These are phyloP conservation scores for Hypomecis atomaria DNA, from an alignment of 2,888 invertebrate genomes.

Conservation along the genomic window DNA sequence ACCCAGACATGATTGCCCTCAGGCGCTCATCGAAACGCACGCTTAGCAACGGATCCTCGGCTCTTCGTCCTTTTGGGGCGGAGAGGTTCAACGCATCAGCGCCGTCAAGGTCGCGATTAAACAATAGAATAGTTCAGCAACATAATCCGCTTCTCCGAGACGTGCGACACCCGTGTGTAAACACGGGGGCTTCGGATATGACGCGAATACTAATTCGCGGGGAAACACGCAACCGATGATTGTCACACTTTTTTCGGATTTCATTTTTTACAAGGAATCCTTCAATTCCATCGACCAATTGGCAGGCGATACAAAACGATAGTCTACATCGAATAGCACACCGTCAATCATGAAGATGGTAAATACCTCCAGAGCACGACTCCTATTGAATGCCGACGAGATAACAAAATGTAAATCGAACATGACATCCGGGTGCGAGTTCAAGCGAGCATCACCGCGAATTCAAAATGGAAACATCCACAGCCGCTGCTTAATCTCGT, in stretches of 20 bases:
- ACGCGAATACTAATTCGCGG: constrained; percentile 69
- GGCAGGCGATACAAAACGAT: constrained; percentile 24
- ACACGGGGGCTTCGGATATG: constrained; percentile 45
- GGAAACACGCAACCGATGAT: constrained; percentile 66
- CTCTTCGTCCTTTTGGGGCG: constrained; percentile 61
- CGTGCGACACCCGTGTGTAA: constrained; percentile 64
- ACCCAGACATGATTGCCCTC: constrained; percentile 81
- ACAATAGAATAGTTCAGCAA: constrained; percentile 60
- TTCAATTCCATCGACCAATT: constrained; percentile 31
- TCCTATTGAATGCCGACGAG: constrained; percentile 65
- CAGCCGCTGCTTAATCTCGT: constrained; percentile 73
- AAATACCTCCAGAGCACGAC: constrained; percentile 61
- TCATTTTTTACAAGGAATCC: constrained; percentile 47
- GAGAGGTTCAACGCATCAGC: constrained; percentile 62
- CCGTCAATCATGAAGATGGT: constrained; percentile 64
- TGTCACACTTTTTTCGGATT: constrained; percentile 59
- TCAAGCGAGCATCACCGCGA: constrained; percentile 71
- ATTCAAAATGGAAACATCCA: constrained; percentile 77
- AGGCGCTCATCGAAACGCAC: constrained; percentile 75
- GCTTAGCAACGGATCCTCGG: constrained; percentile 70
- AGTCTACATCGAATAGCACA: constrained; percentile 42
- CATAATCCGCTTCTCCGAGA: constrained; percentile 56
- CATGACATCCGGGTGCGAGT: constrained; percentile 81
- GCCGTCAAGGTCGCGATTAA: constrained; percentile 57
- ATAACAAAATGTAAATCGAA: constrained; percentile 72